Conservation (phyloP, 2,113 vertebrate genomes). For the Trematomus loennbergii region DNA sequence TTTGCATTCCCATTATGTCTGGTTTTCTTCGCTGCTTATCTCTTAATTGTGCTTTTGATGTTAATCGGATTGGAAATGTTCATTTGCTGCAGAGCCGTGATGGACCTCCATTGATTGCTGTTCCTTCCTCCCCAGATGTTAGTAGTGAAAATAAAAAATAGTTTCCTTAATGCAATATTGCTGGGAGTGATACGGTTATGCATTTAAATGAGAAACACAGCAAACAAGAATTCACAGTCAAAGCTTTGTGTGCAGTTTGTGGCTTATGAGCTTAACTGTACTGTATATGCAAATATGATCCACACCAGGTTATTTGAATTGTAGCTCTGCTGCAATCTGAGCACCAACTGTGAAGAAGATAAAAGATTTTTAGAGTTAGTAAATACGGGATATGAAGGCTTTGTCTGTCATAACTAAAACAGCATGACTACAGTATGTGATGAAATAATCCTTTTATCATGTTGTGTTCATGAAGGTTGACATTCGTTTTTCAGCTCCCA, state of each 20-base stretch:
- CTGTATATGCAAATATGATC: slow-evolving; percentile 45
- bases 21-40: slow-evolving; percentile 75
- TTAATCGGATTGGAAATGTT: slow-evolving; percentile 76
- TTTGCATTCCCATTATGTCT: slow-evolving; percentile 74
- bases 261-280: slow-evolving; percentile 36
- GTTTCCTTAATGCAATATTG: slow-evolving; percentile 50
- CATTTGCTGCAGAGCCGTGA: slow-evolving; percentile 66
- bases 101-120: slow-evolving; percentile 63
- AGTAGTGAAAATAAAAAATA: slow-evolving; percentile 45
- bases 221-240: slow-evolving; percentile 30
- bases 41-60: slow-evolving; percentile 81
- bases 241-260: slow-evolving; percentile 22
- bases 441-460: slow-evolving; percentile 4
- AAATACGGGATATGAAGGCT: not conserved
- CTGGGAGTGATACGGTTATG: slow-evolving; percentile 42
- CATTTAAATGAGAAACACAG: slow-evolving; percentile 56
- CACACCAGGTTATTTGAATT: slow-evolving; percentile 38
- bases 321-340: slow-evolving; percentile 32
- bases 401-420: slow-evolving; percentile 9
- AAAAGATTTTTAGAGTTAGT: slow-evolving; percentile 11
- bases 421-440: not conserved
- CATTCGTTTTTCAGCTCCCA: not conserved
- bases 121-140: slow-evolving; percentile 25
- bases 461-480: slow-evolving; percentile 22
- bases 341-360: slow-evolving; percentile 37